These are phyloP conservation scores for Lipophrys pholis DNA, from an alignment of 2,113 vertebrate genomes.

Conservation along the genomic window DNA sequence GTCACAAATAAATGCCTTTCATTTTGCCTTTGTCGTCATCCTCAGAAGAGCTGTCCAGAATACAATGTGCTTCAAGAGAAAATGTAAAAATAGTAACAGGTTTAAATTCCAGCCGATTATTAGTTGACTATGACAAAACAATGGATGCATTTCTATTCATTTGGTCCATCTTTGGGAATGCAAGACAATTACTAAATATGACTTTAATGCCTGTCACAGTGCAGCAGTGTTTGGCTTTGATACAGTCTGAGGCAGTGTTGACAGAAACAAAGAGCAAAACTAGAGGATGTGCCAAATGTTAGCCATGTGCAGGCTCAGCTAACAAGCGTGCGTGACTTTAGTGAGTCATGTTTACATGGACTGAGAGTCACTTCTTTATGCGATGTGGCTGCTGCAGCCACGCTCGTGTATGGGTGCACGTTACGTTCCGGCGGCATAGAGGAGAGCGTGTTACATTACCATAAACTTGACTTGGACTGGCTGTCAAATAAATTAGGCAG, in stretches of 20 bases:
- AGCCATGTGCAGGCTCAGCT: slow-evolving; percentile 34
- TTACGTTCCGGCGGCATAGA: slow-evolving; percentile 1
- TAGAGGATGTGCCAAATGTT: slow-evolving; percentile 40
- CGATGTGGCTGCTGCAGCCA: background rate
- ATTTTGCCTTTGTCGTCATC: slow-evolving; percentile 5
- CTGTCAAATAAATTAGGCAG: slow-evolving; percentile 27
- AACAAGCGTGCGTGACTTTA: slow-evolving; percentile 28
- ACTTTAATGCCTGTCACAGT: too few species aligned
- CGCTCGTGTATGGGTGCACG: background rate
- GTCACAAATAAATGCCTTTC: slow-evolving; percentile 15
- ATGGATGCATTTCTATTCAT: too few species aligned
- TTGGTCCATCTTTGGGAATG: background rate
- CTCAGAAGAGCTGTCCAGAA: slow-evolving; percentile 2
- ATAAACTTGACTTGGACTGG: background rate
- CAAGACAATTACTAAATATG: slow-evolving; percentile 1
- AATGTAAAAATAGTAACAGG: background rate
- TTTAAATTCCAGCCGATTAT: background rate
- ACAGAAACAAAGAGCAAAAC: slow-evolving; percentile 37
- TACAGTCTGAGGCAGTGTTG: slow-evolving; percentile 45
- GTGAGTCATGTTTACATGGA: slow-evolving; percentile 34
- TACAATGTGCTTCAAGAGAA: background rate
- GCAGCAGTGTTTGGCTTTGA: slow-evolving; percentile 50
- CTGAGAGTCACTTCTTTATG: slow-evolving; percentile 26
- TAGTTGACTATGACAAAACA: slow-evolving; percentile 1
- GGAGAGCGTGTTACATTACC: slow-evolving; percentile 2